phyloP scores from a whole-genome alignment of 2,888 invertebrate genomes.

The Tetragonisca angustula region DNA sequence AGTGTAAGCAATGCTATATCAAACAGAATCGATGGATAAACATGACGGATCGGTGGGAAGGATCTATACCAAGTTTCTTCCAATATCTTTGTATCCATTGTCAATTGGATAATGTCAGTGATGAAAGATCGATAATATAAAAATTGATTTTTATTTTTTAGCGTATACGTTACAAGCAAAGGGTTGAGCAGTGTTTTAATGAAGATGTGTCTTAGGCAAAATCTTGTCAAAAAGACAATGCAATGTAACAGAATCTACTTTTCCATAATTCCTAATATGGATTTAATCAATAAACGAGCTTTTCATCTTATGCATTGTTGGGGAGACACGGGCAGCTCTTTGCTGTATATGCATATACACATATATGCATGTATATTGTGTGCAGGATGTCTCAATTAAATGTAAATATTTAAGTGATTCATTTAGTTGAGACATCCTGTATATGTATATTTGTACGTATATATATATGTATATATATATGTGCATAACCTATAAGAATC shows the following conservation, averaged over 20 bases:
- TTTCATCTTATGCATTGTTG: slow-evolving; percentile 54
- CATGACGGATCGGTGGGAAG: slow-evolving; percentile 44
- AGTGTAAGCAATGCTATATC: slow-evolving; percentile 55
- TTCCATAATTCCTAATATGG: slow-evolving; percentile 46
- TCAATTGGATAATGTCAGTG: slow-evolving; percentile 41
- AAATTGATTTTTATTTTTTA: slow-evolving; percentile 56
- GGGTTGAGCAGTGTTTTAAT: slow-evolving; percentile 28
- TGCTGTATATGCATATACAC: slow-evolving; percentile 41
- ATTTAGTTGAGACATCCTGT: too few relatives aligned
- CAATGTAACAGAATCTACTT: slow-evolving; percentile 55
- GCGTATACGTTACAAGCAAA: slow-evolving; percentile 46
- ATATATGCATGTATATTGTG: background rate
- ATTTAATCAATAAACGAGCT: slow-evolving; percentile 60
- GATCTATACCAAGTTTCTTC: slow-evolving; percentile 28
- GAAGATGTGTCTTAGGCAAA: slow-evolving; percentile 46
- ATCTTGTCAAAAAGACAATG: slow-evolving; percentile 41
- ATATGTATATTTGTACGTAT: background rate
- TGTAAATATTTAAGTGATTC: too few relatives aligned
- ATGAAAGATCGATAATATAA: slow-evolving; percentile 44
- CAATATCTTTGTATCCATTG: slow-evolving; percentile 42
- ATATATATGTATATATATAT: slow-evolving; percentile 29
- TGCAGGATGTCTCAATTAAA: too few relatives aligned
- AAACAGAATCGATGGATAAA: slow-evolving; percentile 42
- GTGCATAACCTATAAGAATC: slow-evolving; percentile 47
- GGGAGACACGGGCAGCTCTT: slow-evolving; percentile 47